Base-by-base conservation (phyloP, 2,797 vertebrate species). In the Acipenser transmontanus region DNA sequence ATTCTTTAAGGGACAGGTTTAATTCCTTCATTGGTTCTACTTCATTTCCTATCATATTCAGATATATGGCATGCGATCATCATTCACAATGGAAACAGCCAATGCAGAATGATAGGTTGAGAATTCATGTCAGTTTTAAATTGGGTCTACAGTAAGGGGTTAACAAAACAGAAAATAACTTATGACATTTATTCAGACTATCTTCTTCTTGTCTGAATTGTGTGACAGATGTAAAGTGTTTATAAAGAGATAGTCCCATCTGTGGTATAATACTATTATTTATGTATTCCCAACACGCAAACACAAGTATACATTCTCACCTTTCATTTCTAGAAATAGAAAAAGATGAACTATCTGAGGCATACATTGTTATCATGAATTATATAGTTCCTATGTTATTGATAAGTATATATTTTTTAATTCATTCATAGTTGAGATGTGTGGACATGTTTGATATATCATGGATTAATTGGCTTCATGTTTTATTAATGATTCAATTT, bases 11-110 rank as follows among this genome's bases (percentile, higher is more conserved):
- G 67, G 61, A 65, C 73, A 71, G 74, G 73, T 74, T 65, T 72
- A 77, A 81, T 85, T 77, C 72, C 66, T 78, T 70, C 71, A 70
- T 70, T 66, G 65, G 66, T 75, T 75, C 70, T 62, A 68, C 71
- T 71, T 69, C 50, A 66, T 56, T 48, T 56, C 62, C 74, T 63
- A 71, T 73, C 62, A 68, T 59, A 68, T 71, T 66, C 67, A 54
- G 8, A 17, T 47, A 57, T 59, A 72, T 47, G 50, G 20, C 50
- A 17, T 50, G 59, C 64, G 66, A 65, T 67, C 47, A 73, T 71
- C 62, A 64, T 54, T 66, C 66, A 49, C 54, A 20, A 47, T 34
- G 34, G 34, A 34, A 34, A 34, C 34, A 61, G 68, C 65, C 51
- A 49, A 69, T 74, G 64, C 66, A 51, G 34, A 34, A 34, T 34